A percentile compares a stretch with the other conserved stretches of the same genome.
phyloP scores from a whole-genome alignment of 2,797 vertebrate genomes.

The Dicrostonyx torquatus region DNA sequence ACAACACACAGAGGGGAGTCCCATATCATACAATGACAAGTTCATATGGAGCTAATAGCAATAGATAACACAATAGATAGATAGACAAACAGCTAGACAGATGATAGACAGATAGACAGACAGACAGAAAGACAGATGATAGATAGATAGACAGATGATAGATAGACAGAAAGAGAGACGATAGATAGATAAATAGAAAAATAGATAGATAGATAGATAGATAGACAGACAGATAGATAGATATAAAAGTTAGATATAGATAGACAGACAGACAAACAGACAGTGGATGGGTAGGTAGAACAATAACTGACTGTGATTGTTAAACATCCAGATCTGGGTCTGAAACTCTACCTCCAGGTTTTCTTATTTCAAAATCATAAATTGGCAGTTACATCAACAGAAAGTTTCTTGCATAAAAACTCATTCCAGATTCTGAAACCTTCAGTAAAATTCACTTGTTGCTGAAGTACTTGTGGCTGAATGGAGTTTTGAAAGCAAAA shows the following conservation, averaged over 20 bases:
- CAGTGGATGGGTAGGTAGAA: too few relatives aligned
- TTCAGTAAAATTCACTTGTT: conserved; percentile 53
- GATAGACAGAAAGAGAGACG: background rate
- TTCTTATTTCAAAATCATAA: background rate
- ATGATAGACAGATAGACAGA: background rate
- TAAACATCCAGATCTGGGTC: background rate
- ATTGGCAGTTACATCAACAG: background rate
- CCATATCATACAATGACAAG: background rate
- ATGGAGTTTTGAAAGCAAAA: conserved; percentile 54
- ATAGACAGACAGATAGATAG: background rate
- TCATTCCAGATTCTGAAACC: background rate
- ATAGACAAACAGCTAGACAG: background rate
- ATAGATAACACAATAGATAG: background rate
- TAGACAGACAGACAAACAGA: background rate
- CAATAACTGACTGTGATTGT: background rate
- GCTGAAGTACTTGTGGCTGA: background rate
- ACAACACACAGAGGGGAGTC: too few relatives aligned
- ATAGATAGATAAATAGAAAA: background rate
- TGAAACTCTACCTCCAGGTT: background rate
- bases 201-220: background rate
- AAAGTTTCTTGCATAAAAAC: conserved; percentile 30
- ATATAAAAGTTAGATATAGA: background rate
- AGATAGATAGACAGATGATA: background rate
- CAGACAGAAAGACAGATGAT: background rate
- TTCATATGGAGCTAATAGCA: background rate